Conservation (phyloP, 2,888 invertebrate genomes). For the Arge pagana region DNA sequence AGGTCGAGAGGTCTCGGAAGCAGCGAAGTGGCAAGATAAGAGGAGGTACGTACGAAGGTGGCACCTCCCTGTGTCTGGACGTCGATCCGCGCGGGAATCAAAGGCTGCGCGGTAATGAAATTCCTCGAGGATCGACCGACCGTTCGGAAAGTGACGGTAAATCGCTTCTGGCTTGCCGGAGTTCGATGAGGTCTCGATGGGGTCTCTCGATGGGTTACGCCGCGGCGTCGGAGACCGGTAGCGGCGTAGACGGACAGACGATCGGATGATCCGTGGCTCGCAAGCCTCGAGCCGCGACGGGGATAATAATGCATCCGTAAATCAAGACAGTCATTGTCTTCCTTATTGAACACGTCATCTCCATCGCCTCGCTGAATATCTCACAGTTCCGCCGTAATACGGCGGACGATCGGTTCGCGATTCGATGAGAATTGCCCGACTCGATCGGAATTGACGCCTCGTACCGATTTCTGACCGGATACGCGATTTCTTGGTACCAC, state of each 20-base stretch:
- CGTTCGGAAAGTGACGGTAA: constrained; percentile 19
- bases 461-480: constrained; percentile 1
- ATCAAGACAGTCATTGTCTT: constrained; percentile 51
- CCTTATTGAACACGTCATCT: constrained; percentile 41
- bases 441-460: no score
- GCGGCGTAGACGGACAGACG: constrained; percentile 29
- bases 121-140: constrained; percentile 12
- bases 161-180: constrained; percentile 19
- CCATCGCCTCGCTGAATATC: constrained; percentile 32
- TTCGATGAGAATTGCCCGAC: no score
- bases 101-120: constrained; percentile 13
- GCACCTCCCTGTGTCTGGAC: no score
- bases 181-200: constrained; percentile 1
- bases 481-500: no score
- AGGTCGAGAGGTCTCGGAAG: no score
- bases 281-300: no score
- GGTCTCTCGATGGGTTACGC: constrained; percentile 16
- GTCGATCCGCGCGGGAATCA: no score
- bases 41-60: no score
- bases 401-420: no score
- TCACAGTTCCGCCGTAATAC: constrained; percentile 23
- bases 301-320: constrained; percentile 51
- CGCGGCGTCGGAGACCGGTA: constrained; percentile 18
- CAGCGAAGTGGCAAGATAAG: no score
- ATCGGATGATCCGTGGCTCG: constrained; percentile 9